Percentiles rank a stretch among this genome's conserved stretches.
Evolutionary conservation across 1,140 invertebrate species (phyloP).

Genomic region (Nautilus pompilius): DNA sequence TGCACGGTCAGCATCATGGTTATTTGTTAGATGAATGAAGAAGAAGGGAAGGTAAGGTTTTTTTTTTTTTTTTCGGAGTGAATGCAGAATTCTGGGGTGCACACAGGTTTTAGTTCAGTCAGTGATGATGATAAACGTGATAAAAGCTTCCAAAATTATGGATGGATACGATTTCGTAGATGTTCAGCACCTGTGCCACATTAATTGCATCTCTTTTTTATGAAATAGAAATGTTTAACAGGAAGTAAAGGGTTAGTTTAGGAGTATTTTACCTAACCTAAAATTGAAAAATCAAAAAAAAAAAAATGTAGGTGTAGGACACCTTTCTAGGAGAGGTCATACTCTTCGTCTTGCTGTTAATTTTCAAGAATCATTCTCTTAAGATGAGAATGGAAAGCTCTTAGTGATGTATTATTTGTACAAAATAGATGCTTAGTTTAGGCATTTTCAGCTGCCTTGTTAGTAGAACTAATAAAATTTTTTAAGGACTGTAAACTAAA

Average conservation of each 20-base stretch:
- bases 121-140: background rate
- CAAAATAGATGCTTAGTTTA: no score
- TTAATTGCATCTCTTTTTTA: background rate
- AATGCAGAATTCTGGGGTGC: background rate
- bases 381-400: no score
- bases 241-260: background rate
- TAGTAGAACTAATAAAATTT: no score
- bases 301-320: no score
- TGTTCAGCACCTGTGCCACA: background rate
- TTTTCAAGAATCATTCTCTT: no score
- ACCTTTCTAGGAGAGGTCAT: no score
- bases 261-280: no score
- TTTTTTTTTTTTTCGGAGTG: background rate
- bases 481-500: no score
- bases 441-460: no score
- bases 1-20: constrained; percentile 61
- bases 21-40: background rate
- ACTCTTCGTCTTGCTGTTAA: no score
- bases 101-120: background rate
- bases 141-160: background rate
- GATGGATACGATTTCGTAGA: background rate
- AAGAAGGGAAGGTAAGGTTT: background rate
- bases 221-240: background rate
- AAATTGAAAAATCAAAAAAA: no score
- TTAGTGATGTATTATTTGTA: no score